Conservation (phyloP, 2,888 invertebrate genomes). For the Liposcelis brunnea region DNA sequence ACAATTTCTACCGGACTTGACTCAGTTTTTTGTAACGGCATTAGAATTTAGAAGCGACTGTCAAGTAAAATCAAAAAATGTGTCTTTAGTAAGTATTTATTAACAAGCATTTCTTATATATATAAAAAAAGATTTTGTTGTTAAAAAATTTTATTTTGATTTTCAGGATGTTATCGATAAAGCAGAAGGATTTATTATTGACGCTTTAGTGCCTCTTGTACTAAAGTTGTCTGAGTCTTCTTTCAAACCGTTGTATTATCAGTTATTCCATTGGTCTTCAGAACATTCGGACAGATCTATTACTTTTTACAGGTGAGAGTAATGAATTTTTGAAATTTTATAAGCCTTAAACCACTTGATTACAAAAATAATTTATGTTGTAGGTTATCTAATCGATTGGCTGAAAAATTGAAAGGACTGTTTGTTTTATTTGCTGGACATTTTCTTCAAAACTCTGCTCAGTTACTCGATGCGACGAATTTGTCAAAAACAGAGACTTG, state of each 20-base stretch:
- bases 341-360: background rate
- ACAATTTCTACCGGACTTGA: constrained; percentile 46
- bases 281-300: constrained; percentile 47
- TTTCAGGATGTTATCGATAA: constrained; percentile 29
- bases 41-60: constrained; percentile 45
- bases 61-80: too few species aligned
- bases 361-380: constrained; percentile 20
- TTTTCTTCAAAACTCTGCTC: constrained; percentile 63
- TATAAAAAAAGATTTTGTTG: too few species aligned
- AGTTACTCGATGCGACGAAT: constrained; percentile 53
- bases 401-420: constrained; percentile 65
- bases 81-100: constrained; percentile 19
- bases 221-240: constrained; percentile 76
- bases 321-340: background rate
- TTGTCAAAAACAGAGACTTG: constrained; percentile 34
- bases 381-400: constrained; percentile 56
- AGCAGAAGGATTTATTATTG: constrained; percentile 58
- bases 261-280: constrained; percentile 75
- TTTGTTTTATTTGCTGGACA: constrained; percentile 82
- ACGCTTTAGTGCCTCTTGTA: constrained; percentile 61
- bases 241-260: constrained; percentile 75
- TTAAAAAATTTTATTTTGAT: constrained; percentile 16
- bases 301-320: constrained; percentile 62
- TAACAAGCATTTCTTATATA: constrained; percentile 23
- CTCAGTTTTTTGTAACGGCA: constrained; percentile 53